phyloP scores from a whole-genome alignment of 2,888 invertebrate species.

The Candidula unifasciata region DNA sequence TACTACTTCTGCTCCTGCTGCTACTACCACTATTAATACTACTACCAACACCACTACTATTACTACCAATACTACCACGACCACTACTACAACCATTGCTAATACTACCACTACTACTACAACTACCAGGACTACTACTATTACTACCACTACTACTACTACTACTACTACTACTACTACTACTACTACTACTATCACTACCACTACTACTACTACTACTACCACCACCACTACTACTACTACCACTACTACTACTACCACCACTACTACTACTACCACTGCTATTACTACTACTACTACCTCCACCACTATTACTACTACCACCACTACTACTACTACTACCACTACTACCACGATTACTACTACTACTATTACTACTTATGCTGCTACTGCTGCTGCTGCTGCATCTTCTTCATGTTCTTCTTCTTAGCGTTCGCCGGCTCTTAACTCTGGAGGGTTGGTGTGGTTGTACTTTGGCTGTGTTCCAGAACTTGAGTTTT shows the following conservation, averaged over 20 bases:
- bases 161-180: conserved; percentile 20
- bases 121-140: background rate
- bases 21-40: conserved; percentile 14
- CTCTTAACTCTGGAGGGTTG: too few relatives aligned
- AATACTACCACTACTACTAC: conserved; percentile 37
- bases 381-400: background rate
- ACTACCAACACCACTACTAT: conserved; percentile 9
- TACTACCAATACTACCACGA: conserved; percentile 14
- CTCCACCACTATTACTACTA: conserved; percentile 23
- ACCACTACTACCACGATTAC: conserved; percentile 18
- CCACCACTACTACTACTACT: conserved; percentile 29
- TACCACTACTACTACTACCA: conserved; percentile 29
- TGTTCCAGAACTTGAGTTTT: too few relatives aligned
- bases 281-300: conserved; percentile 33
- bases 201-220: background rate
- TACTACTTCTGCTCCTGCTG: background rate
- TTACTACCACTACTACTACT: background rate
- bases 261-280: conserved; percentile 18
- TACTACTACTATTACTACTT: conserved; percentile 8
- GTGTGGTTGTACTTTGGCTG: too few relatives aligned
- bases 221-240: background rate
- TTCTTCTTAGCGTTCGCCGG: too few relatives aligned
- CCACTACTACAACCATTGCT: conserved; percentile 18
- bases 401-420: too few relatives aligned
- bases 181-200: conserved; percentile 21